Conservation (phyloP, 1,140 invertebrate genomes). For the Lepidotrigona ventralis region DNA sequence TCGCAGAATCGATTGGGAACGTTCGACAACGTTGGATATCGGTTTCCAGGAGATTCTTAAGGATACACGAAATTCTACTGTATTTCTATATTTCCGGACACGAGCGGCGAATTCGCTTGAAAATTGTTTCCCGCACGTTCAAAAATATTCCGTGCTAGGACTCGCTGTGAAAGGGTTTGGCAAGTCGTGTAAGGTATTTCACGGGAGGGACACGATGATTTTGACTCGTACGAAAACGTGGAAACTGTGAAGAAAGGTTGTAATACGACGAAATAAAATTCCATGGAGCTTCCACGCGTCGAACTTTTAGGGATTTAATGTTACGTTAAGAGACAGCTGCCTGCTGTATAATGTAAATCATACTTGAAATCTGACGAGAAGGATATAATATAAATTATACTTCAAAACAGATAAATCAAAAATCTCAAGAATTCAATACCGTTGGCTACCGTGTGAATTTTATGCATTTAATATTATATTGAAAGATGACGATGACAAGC, state of each 20-base stretch:
- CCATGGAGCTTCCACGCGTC: background rate
- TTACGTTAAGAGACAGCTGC: background rate
- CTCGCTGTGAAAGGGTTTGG: too few relatives aligned
- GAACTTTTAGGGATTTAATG: too few relatives aligned
- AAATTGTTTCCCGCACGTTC: background rate
- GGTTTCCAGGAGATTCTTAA: background rate
- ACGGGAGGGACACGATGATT: background rate
- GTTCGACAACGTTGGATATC: constrained; percentile 1
- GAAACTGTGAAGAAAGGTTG: background rate
- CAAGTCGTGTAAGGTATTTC: background rate
- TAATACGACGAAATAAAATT: background rate
- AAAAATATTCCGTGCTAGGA: background rate
- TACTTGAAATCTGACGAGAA: too few relatives aligned
- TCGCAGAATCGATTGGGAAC: constrained; percentile 7
- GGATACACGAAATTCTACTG: background rate
- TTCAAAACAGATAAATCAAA: too few relatives aligned
- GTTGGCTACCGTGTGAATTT: too few relatives aligned
- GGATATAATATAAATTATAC: too few relatives aligned
- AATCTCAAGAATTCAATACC: too few relatives aligned
- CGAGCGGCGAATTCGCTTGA: background rate
- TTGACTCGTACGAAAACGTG: background rate
- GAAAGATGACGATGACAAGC: background rate
- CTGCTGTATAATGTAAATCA: too few relatives aligned
- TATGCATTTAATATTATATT: background rate
- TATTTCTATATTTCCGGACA: constrained; percentile 22